Conservation (phyloP, 2,113 vertebrate species). For the Neodon shergylaensis region DNA sequence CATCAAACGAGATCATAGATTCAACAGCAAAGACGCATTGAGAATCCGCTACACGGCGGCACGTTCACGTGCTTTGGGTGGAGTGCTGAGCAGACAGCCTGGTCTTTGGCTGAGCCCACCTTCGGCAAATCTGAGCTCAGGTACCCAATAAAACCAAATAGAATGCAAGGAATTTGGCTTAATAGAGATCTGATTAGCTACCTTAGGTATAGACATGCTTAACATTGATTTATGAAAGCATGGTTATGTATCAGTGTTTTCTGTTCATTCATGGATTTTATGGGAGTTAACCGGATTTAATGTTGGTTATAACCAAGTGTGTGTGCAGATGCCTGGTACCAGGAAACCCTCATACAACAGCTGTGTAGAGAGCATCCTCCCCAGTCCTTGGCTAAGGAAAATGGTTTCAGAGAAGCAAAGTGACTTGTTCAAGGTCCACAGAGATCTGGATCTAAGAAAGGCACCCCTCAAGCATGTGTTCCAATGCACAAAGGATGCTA, state of each 20-base stretch:
- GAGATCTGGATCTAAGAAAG: not conserved
- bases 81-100: not conserved
- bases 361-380: too few relatives aligned
- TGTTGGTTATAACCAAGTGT: not conserved
- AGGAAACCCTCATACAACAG: not conserved
- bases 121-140: not conserved
- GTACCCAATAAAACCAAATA: not conserved
- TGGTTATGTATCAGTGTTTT: not conserved
- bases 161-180: not conserved
- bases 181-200: not conserved
- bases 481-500: not conserved
- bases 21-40: not conserved
- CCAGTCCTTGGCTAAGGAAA: not conserved
- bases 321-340: not conserved
- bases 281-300: not conserved
- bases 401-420: not conserved
- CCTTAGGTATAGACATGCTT: not conserved
- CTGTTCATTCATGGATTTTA: not conserved
- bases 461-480: too few relatives aligned
- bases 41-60: fast-evolving
- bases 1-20: not conserved
- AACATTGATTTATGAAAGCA: not conserved
- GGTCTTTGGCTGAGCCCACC: not conserved
- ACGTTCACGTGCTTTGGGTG: fast-evolving
- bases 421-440: not conserved